These are phyloP conservation scores for Entelurus aequoreus DNA, from an alignment of 2,113 vertebrate genomes.

Conservation along the genomic window DNA sequence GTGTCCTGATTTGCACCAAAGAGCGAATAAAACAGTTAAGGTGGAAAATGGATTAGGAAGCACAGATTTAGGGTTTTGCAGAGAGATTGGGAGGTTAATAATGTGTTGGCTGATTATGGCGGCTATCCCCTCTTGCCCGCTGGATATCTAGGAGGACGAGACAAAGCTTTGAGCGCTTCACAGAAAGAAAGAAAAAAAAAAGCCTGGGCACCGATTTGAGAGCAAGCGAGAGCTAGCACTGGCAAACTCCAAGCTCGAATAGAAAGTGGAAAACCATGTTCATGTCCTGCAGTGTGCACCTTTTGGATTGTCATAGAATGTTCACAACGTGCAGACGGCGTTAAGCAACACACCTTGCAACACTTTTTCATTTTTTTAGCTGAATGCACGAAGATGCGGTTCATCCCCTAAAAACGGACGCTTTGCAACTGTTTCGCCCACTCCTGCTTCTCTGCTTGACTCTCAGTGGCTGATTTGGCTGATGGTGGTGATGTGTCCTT, in stretches of 20 bases:
- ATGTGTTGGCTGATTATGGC: constrained; percentile 6
- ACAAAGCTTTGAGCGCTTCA: constrained; percentile 9
- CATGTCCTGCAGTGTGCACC: background rate
- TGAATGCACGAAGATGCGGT: no score
- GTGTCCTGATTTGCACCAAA: background rate
- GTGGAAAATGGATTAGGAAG: constrained; percentile 5
- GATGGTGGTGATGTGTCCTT: constrained; percentile 68
- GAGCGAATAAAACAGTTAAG: constrained; percentile 1
- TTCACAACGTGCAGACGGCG: no score
- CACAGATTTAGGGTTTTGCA: constrained; percentile 6
- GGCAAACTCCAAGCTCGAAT: background rate
- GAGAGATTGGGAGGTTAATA: constrained; percentile 6
- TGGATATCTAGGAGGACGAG: constrained; percentile 3
- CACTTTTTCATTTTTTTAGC: no score
- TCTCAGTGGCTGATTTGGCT: constrained; percentile 60
- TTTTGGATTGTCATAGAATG: background rate
- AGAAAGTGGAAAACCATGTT: no score
- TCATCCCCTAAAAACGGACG: background rate
- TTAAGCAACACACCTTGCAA: no score
- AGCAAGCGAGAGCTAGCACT: background rate
- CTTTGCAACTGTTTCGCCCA: constrained; percentile 18
- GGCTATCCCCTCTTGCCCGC: background rate
- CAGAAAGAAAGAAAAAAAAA: background rate
- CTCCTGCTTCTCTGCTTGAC: constrained; percentile 42
- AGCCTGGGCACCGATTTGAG: background rate